Base-by-base conservation (phyloP, 2,888 invertebrate genomes). In the Crematogaster levior region DNA sequence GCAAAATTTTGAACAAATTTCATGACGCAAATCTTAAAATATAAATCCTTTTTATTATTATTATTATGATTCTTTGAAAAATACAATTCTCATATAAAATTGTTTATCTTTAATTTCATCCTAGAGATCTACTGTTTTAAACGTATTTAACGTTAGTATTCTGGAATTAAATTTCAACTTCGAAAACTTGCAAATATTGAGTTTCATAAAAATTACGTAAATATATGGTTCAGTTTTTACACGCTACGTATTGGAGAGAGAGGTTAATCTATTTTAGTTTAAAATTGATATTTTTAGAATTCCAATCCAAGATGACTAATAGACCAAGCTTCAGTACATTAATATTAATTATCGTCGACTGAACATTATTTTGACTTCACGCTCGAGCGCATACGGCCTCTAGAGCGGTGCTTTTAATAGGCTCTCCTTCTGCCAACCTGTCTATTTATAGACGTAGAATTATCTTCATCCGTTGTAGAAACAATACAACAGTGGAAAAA, bases 391-490 rank as follows among this genome's bases (percentile, higher is more conserved):
- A 65, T 34, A 56, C 82, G 79, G 21, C 77, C 85, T 88, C 72
- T 77, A 63, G 73, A 81, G 70, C 43, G 75, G 65, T 82, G 89
- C 86, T 84, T 89, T 89, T 87, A 89, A 88, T 89, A 82, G 82
- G 75, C 65, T 85, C 86, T 87, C 86, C 85, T 89, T 87, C 87
- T 80, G 84, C 81, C 84, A 77, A 81, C 74, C 77, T 63, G 27
- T 85, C 89, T 89, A 89, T 89, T 89, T 89, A 89, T 87, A 89
- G 88, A 83, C 82, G 30, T 84, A 81, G 87, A 89, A 89, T 89
- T 89, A 89, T 89, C 87, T 84, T 86, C 86, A 88, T 89, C 84
- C 89, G 88, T 88, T 82, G 88, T 84, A 83, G 84, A 89, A 66
- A 89, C 89, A 89, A 89, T 89, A 81, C 79, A 66, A 73, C 53